A percentile compares a stretch with the other conserved stretches of the same genome.
phyloP scores from a whole-genome alignment of 2,888 invertebrate genomes.

The Gryllus longicercus region DNA sequence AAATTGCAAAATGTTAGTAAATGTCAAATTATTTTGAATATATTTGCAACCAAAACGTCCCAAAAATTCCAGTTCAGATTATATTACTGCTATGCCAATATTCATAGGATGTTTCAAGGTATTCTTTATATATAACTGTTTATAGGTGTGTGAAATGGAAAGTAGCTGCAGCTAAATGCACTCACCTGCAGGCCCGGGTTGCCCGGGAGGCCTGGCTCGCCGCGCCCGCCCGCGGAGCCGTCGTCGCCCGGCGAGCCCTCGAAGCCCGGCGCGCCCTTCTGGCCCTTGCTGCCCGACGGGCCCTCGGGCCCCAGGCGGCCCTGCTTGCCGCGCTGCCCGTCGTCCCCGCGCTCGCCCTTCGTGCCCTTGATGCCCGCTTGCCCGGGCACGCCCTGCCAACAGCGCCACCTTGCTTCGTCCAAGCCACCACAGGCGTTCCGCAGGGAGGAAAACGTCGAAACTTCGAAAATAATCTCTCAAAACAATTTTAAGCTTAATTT shows the following conservation, averaged over 20 bases:
- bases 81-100: no score
- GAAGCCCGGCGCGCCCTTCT: conserved; percentile 79
- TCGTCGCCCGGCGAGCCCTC: conserved; percentile 67
- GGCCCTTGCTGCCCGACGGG: conserved; percentile 74
- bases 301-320: conserved; percentile 58
- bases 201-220: conserved; percentile 63
- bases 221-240: conserved; percentile 50
- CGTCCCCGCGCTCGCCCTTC: conserved; percentile 71
- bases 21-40: no score
- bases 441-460: conserved; percentile 20
- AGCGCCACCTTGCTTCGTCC: no score
- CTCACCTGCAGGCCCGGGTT: neutral
- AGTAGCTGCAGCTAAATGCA: no score
- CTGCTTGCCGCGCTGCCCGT: conserved; percentile 57
- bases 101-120: no score
- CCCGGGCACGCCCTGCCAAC: conserved; percentile 45
- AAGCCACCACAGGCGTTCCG: no score
- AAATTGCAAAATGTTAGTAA: no score
- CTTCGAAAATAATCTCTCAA: no score
- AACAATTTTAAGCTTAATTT: conserved; percentile 17
- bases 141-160: no score
- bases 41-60: no score
- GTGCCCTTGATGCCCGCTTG: conserved; percentile 47
- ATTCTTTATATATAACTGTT: no score
- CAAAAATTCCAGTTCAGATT: no score